Percentiles rank a stretch among this genome's conserved stretches.
Evolutionary conservation across 1,140 invertebrate genomes (phyloP).

Genomic region (Drosophila triauraria): DNA sequence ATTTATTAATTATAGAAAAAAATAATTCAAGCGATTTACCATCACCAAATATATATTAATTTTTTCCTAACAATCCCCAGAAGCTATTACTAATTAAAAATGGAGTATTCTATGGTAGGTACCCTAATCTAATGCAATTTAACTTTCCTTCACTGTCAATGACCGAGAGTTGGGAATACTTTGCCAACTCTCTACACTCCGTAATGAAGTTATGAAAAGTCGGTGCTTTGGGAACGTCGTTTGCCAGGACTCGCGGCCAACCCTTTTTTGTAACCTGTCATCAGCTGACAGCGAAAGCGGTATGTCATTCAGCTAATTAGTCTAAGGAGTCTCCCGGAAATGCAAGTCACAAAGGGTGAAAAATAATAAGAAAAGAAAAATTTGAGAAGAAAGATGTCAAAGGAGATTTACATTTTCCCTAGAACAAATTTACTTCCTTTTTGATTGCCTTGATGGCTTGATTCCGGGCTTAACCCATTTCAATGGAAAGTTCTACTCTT

Average conservation of each 20-base stretch:
- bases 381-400: neutral
- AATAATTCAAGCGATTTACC: no score
- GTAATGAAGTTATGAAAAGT: conserved; percentile 47
- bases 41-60: no score
- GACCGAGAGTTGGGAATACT: conserved; percentile 5
- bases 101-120: neutral
- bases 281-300: conserved; percentile 24
- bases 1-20: no score
- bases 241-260: neutral
- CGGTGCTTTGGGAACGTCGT: conserved; percentile 13
- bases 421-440: conserved; percentile 1
- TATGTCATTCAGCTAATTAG: conserved; percentile 57
- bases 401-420: conserved; percentile 8
- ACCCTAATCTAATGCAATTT: neutral
- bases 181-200: neutral
- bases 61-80: no score
- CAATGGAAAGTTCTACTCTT: neutral
- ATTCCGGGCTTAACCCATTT: neutral
- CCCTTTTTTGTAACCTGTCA: conserved; percentile 34
- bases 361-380: neutral
- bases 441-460: neutral
- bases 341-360: conserved; percentile 23
- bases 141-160: neutral
- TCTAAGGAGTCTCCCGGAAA: conserved; percentile 2
- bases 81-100: neutral